Base-by-base conservation (phyloP, 2,888 invertebrate species). In the Eupithecia dodoneata region DNA sequence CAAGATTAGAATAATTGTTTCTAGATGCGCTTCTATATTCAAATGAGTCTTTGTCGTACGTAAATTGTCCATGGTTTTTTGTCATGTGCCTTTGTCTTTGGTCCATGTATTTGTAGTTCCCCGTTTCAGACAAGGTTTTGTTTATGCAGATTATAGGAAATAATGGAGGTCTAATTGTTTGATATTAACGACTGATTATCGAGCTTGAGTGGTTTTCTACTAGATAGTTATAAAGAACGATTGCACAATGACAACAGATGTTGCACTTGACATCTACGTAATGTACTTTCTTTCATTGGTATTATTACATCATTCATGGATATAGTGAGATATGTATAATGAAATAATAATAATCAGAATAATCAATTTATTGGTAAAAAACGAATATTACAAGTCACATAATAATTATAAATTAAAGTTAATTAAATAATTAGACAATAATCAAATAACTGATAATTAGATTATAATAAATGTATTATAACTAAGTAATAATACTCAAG, bases 1-100 rank as follows among this genome's bases (percentile, higher is more conserved):
- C 90, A 83, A 87, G 88, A 91, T 91, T 88, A 88, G 87, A 89
- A 90, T 91, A 90, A 92, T 92, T 88, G 85, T 87, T 72, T 80
- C 84, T 81, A 81, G 82, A 83, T 76, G 67, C 81, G 88, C 86
- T 88, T 89, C 86, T 87, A 88, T 93, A 94, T 93, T 93, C 89
- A 93, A 94, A 94, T 93, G 83, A 92, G 87, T 73, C 91, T 92
- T 92, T 92, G 93, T 93, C 86, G 87, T 84, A 84, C 81, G 83
- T 84, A 84, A 85, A 86, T 85, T 79, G 83, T 84, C 75, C 12
- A 83, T 85, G 71, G 18, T 75, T 75, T 75, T 77, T 75, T 78
- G 42, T 70, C 15, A 73, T 85, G 80, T 84, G 78, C 78, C 81
- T 78, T 76, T 78, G 78, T 78, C 73, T 78, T 41, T 75, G 78